A percentile compares a stretch with the other conserved stretches of the same genome.
Conservation (phyloP, 1,140 invertebrate genomes). For the Neodiprion virginianus region DNA sequence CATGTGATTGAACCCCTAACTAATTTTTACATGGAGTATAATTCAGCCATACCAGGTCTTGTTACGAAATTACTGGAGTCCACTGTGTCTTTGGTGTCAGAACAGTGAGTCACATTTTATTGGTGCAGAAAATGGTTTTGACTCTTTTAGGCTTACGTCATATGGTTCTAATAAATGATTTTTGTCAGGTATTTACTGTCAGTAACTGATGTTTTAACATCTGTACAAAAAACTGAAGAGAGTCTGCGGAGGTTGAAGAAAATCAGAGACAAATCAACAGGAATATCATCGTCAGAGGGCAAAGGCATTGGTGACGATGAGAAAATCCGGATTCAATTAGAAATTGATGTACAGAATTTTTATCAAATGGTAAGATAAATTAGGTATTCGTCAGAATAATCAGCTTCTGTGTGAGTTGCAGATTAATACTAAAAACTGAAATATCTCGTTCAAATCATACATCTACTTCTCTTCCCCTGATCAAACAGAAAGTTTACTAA, state of each 20-base stretch:
- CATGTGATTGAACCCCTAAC: conserved; percentile 70
- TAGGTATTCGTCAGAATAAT: conserved; percentile 21
- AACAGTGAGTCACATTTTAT: conserved; percentile 66
- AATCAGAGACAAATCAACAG: conserved; percentile 72
- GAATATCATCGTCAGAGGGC: conserved; percentile 55
- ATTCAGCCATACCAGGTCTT: conserved; percentile 60
- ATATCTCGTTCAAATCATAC: conserved; percentile 20
- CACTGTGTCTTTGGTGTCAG: conserved; percentile 70
- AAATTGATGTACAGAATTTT: conserved; percentile 81
- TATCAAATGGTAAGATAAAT: conserved; percentile 43
- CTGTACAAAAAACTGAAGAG: conserved; percentile 94
- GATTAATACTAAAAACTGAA: conserved; percentile 24
- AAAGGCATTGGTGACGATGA: conserved; percentile 82
- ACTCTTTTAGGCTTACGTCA: not conserved
- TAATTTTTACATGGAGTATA: conserved; percentile 68
- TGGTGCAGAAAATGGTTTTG: conserved; percentile 14
- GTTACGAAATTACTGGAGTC: conserved; percentile 64
- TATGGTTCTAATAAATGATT: conserved; percentile 9
- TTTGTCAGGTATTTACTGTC: conserved; percentile 78
- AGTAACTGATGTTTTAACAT: conserved; percentile 87
- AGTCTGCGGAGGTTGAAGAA: conserved; percentile 88
- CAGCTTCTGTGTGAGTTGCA: conserved; percentile 10
- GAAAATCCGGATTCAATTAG: conserved; percentile 90
- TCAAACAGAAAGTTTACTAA: not conserved
- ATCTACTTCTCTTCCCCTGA: not conserved